Percentiles rank a stretch among this genome's conserved stretches.
Conservation (phyloP, 2,888 invertebrate species). For the Marronus borbonicus region DNA sequence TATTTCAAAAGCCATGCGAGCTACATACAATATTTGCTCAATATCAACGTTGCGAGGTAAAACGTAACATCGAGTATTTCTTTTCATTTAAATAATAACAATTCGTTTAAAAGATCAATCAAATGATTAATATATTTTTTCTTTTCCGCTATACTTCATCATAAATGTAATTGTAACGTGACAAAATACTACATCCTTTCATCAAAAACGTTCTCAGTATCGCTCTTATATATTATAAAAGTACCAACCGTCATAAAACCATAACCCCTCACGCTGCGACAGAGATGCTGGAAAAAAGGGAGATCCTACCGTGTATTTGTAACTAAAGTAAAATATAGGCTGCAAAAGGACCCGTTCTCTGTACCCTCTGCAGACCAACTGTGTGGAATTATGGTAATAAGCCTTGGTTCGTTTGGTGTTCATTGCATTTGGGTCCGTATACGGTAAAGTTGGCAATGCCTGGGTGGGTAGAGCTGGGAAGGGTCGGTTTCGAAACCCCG, state of each 20-base stretch:
- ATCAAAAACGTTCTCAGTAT: background rate
- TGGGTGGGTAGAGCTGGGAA: background rate
- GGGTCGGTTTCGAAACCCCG: background rate
- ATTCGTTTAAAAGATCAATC: too few relatives aligned
- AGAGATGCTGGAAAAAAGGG: background rate
- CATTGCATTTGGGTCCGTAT: background rate
- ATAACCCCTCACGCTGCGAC: background rate
- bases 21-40: background rate
- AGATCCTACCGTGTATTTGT: too few relatives aligned
- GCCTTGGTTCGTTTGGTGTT: background rate
- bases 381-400: slow-evolving; percentile 18
- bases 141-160: too few relatives aligned
- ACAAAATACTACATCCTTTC: background rate
- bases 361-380: background rate
- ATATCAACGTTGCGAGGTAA: too few relatives aligned
- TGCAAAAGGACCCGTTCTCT: too few relatives aligned
- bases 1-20: background rate
- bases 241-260: background rate
- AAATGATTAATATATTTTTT: too few relatives aligned
- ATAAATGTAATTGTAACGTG: too few relatives aligned
- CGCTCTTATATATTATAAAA: background rate
- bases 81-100: too few relatives aligned
- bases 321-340: too few relatives aligned
- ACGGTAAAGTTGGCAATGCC: background rate
- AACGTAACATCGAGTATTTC: too few relatives aligned